phyloP scores from a whole-genome alignment of 1,140 invertebrate species.

The Drosophila parvula region DNA sequence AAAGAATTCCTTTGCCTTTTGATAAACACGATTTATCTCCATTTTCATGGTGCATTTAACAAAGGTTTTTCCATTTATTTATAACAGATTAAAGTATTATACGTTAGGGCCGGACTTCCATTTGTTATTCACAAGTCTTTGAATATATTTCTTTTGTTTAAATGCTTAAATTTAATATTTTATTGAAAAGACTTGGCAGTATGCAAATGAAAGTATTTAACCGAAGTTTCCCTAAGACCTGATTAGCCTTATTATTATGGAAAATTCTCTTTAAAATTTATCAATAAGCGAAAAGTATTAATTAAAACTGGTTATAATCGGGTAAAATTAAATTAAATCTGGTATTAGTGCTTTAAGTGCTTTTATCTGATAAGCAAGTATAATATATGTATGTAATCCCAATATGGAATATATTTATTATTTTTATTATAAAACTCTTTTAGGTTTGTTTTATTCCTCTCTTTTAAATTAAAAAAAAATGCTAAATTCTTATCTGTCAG shows the following conservation, averaged over 20 bases:
- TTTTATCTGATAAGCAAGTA: neutral
- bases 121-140: constrained; percentile 4
- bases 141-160: neutral
- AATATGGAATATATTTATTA: no score
- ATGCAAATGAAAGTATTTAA: neutral
- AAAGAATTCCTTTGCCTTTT: neutral
- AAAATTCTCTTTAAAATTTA: neutral
- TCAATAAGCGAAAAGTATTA: neutral
- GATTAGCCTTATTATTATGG: neutral
- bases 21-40: constrained; percentile 9
- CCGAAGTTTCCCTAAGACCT: neutral
- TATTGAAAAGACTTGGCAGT: neutral
- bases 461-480: neutral
- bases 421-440: neutral
- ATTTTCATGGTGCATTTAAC: neutral
- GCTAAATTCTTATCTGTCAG: neutral
- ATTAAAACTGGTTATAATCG: neutral
- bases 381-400: no score
- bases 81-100: constrained; percentile 19
- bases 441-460: neutral
- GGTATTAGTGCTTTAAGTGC: neutral
- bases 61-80: constrained; percentile 20
- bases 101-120: neutral
- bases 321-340: neutral
- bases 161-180: neutral